A percentile compares a stretch with the other conserved stretches of the same genome.
Conservation (phyloP, 1,140 invertebrate genomes). For the Galleria mellonella region DNA sequence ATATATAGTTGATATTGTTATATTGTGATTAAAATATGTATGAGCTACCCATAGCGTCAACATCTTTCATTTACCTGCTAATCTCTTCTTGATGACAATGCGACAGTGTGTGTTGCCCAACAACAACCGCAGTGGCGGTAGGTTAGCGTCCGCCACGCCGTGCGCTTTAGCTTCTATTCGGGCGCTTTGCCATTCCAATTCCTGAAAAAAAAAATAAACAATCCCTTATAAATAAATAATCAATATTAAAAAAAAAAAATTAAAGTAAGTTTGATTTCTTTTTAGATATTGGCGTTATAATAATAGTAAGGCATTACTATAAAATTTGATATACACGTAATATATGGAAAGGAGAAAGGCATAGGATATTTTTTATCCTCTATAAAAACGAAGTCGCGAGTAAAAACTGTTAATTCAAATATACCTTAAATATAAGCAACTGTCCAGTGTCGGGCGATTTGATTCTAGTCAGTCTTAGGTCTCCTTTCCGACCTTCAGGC, state of each 20-base stretch:
- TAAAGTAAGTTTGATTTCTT: too few species aligned
- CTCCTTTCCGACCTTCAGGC: constrained; percentile 89
- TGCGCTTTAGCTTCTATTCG: constrained; percentile 94
- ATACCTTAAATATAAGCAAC: constrained; percentile 93
- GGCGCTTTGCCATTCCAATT: constrained; percentile 97
- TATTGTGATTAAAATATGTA: not conserved
- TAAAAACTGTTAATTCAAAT: too few species aligned
- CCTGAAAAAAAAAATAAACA: constrained; percentile 54
- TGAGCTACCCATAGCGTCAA: too few species aligned
- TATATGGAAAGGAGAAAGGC: too few species aligned
- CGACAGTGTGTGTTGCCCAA: constrained; percentile 96
- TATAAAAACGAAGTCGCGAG: too few species aligned
- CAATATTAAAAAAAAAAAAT: too few species aligned
- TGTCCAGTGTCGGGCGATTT: constrained; percentile 92
- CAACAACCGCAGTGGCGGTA: constrained; percentile 93
- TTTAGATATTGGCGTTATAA: too few species aligned
- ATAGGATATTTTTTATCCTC: too few species aligned
- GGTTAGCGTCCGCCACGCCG: constrained; percentile 83
- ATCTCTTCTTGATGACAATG: constrained; percentile 96
- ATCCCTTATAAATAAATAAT: too few species aligned
- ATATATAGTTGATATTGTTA: not conserved
- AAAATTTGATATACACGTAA: too few species aligned
- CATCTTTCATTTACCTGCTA: constrained; percentile 89
- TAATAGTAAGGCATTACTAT: too few species aligned
- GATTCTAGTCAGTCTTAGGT: constrained; percentile 91